Evolutionary conservation across 2,888 invertebrate genomes (phyloP).

Genomic region (Zygaena filipendulae): DNA sequence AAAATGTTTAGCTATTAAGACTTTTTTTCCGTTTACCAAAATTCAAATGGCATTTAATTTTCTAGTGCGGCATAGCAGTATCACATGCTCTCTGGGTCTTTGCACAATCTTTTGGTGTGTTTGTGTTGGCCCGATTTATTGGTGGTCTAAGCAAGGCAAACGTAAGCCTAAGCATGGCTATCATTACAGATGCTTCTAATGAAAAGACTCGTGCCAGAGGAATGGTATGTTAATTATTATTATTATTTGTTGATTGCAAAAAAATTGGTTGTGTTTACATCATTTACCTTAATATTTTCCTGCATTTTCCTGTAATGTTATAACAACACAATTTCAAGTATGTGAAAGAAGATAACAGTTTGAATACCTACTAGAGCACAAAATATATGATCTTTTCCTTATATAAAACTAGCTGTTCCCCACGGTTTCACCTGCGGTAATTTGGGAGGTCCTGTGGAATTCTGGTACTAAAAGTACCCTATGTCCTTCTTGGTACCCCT

Average conservation of each 20-base stretch:
- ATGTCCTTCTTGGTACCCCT: too few relatives aligned
- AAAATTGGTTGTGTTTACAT: background rate
- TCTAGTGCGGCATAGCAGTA: constrained; percentile 82
- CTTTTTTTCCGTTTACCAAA: too few relatives aligned
- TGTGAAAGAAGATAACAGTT: too few relatives aligned
- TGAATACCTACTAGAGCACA: too few relatives aligned
- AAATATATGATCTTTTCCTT: too few relatives aligned
- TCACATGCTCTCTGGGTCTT: constrained; percentile 93
- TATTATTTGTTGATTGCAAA: constrained; percentile 1
- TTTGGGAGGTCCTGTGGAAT: too few relatives aligned
- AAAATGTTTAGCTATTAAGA: background rate
- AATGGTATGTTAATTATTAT: constrained; percentile 77
- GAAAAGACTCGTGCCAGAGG: constrained; percentile 88
- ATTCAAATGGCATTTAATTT: too few relatives aligned
- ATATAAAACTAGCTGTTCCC: too few relatives aligned
- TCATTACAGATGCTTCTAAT: constrained; percentile 92
- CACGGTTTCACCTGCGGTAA: too few relatives aligned
- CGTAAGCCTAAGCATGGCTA: constrained; percentile 93
- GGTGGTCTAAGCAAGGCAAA: constrained; percentile 98
- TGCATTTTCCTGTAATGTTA: too few relatives aligned
- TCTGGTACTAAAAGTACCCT: too few relatives aligned
- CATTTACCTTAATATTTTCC: constrained; percentile 1
- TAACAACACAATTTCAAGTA: too few relatives aligned
- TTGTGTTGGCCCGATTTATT: constrained; percentile 91
- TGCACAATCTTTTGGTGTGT: constrained; percentile 87